Evolutionary conservation across 2,113 vertebrate species (phyloP).

Genomic region (Alligator mississippiensis): DNA sequence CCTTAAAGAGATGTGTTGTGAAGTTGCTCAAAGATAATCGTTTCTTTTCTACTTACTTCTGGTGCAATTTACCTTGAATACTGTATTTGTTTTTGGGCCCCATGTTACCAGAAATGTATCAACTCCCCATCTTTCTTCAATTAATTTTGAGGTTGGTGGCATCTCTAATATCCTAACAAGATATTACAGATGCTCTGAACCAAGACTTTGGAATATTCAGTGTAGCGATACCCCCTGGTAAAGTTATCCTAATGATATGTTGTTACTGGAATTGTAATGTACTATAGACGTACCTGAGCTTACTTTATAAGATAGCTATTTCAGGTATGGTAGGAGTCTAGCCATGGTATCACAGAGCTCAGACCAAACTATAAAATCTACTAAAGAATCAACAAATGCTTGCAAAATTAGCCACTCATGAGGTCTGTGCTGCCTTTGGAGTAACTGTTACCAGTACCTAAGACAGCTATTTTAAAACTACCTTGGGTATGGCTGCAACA

Average conservation of each 20-base stretch:
- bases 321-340: background rate
- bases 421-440: background rate
- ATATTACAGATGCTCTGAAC: background rate
- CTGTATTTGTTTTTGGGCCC: background rate
- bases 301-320: background rate
- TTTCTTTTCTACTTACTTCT: background rate
- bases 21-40: background rate
- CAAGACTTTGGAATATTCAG: background rate
- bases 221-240: background rate
- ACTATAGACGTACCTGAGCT: background rate
- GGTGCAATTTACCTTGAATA: background rate
- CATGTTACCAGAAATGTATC: background rate
- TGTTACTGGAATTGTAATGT: background rate
- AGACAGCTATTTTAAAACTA: too few species aligned
- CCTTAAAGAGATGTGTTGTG: background rate
- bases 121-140: background rate
- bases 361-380: background rate
- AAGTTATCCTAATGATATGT: too few species aligned
- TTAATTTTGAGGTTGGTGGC: background rate
- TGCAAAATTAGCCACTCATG: background rate
- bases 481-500: too few species aligned
- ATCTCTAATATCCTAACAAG: background rate
- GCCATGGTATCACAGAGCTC: rapidly evolving
- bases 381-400: background rate
- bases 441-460: background rate